phyloP scores from a whole-genome alignment of 2,113 vertebrate genomes.

The Panurus biarmicus region DNA sequence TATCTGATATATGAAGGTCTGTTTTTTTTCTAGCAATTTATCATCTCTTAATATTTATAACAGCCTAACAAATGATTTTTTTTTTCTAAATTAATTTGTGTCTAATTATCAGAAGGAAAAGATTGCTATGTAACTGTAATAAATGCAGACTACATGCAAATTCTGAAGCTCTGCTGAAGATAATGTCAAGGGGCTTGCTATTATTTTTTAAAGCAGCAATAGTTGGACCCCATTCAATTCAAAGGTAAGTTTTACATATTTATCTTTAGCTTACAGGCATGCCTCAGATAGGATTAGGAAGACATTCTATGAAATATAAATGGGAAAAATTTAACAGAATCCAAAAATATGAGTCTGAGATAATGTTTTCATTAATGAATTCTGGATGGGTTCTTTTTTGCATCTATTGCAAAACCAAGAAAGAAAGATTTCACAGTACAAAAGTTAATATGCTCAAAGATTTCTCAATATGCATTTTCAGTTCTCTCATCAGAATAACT shows the following conservation, averaged over 20 bases:
- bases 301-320: conserved; percentile 37
- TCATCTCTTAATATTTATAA: not conserved
- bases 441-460: not conserved
- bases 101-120: conserved; percentile 6
- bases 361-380: conserved; percentile 51
- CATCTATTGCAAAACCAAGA: not conserved
- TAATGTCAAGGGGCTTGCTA: not conserved
- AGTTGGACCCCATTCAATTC: not conserved
- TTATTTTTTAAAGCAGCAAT: not conserved
- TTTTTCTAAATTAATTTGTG: conserved; percentile 36
- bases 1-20: not conserved
- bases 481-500: conserved; percentile 53
- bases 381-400: not conserved
- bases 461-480: not conserved
- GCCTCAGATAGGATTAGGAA: conserved; percentile 55
- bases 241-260: conserved; percentile 42
- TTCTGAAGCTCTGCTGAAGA: not conserved
- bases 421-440: conserved; percentile 14
- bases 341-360: conserved; percentile 13
- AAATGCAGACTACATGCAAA: not conserved
- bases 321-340: conserved; percentile 15
- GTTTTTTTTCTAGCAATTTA: not conserved
- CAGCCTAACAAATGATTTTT: conserved; percentile 19
- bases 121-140: not conserved
- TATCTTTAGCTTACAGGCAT: conserved; percentile 62